phyloP scores from a whole-genome alignment of 2,797 vertebrate species.

The Manis javanica region DNA sequence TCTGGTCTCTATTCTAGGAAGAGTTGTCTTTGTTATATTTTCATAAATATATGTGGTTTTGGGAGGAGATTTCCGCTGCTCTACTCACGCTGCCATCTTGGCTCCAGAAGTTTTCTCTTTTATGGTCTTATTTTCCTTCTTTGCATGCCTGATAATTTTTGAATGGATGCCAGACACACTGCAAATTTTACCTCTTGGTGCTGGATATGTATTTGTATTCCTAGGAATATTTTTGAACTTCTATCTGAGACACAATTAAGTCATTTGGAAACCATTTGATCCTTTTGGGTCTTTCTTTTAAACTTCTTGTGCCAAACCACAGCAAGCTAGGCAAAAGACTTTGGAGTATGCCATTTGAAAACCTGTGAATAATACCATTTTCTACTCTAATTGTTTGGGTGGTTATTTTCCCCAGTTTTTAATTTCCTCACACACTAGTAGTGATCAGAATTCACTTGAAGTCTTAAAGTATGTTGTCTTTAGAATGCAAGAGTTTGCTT shows the following conservation, averaged over 20 bases:
- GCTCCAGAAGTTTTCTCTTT: background rate
- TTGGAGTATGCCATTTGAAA: background rate
- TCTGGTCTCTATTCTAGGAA: no score
- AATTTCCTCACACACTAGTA: background rate
- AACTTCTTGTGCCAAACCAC: background rate
- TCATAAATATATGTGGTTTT: no score
- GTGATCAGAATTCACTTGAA: background rate
- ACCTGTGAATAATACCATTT: background rate
- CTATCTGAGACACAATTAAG: background rate
- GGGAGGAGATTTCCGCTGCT: no score
- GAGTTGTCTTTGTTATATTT: no score
- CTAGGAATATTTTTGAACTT: background rate
- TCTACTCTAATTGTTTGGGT: background rate
- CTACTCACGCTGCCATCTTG: no score
- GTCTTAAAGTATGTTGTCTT: background rate
- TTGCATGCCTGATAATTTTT: background rate
- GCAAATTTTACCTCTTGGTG: background rate
- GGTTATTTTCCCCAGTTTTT: background rate
- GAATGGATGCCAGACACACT: background rate
- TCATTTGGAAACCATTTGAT: background rate
- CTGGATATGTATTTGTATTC: background rate
- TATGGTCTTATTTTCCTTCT: background rate
- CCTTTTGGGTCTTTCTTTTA: background rate
- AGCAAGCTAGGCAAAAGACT: background rate
- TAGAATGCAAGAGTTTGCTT: background rate